Evolutionary conservation across 2,888 invertebrate genomes (phyloP).

Genomic region (Nineta flava): DNA sequence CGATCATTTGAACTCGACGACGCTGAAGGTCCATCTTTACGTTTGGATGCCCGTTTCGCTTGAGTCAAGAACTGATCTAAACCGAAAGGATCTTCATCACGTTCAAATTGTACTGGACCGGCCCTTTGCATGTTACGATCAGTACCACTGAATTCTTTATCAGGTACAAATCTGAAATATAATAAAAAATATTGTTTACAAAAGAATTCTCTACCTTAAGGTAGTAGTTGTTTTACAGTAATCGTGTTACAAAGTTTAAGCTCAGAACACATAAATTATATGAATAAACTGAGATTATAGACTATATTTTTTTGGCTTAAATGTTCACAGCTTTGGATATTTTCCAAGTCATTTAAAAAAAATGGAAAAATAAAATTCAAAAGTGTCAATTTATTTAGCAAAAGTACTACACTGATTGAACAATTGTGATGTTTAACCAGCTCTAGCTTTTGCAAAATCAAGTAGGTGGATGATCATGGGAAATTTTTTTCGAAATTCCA

Average conservation of each 20-base stretch:
- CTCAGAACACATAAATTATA: too few relatives aligned
- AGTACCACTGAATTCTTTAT: constrained; percentile 91
- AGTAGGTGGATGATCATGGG: too few relatives aligned
- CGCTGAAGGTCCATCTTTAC: constrained; percentile 33
- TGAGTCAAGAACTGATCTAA: constrained; percentile 95
- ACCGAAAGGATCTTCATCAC: constrained; percentile 89
- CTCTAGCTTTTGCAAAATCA: too few relatives aligned
- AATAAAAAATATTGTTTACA: neutral
- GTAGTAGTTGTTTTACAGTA: too few relatives aligned
- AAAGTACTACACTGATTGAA: neutral
- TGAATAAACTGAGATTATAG: too few relatives aligned
- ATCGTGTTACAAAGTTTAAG: too few relatives aligned
- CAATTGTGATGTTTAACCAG: neutral
- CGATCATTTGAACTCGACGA: constrained; percentile 10
- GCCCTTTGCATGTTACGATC: constrained; percentile 56
- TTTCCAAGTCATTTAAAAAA: too few relatives aligned
- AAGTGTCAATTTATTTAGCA: neutral
- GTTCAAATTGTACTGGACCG: constrained; percentile 94
- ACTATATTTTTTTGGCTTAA: too few relatives aligned
- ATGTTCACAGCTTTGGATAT: too few relatives aligned
- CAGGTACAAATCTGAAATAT: constrained; percentile 75
- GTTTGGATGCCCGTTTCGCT: constrained; percentile 68
- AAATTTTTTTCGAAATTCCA: too few relatives aligned
- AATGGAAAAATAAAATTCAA: too few relatives aligned
- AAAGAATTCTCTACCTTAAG: too few relatives aligned